A percentile compares a stretch with the other conserved stretches of the same genome.
These are phyloP conservation scores for Brachyptera risi DNA, from an alignment of 2,888 invertebrate genomes.

Conservation along the genomic window DNA sequence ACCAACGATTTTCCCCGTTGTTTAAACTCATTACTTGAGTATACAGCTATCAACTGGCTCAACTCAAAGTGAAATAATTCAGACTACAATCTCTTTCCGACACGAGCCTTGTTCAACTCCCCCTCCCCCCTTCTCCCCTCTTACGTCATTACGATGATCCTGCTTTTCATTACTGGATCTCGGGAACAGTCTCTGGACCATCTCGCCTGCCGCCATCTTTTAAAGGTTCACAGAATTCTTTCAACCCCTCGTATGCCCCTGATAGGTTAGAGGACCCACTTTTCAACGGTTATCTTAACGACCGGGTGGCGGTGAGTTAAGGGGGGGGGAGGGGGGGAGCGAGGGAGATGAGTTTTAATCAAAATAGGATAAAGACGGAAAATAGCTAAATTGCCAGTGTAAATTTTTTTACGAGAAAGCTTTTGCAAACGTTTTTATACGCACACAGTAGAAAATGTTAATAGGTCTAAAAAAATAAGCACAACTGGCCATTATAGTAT, in stretches of 20 bases:
- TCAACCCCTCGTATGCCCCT: not conserved
- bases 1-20: not conserved
- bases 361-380: slow-evolving; percentile 18
- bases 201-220: not conserved
- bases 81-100: slow-evolving; percentile 14
- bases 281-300: slow-evolving; percentile 13
- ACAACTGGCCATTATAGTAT: too few relatives aligned
- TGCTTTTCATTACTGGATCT: slow-evolving; percentile 9
- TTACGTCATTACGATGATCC: slow-evolving; percentile 6
- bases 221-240: not conserved
- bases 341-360: slow-evolving; percentile 11
- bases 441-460: not conserved
- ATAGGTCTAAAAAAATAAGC: too few relatives aligned
- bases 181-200: too few relatives aligned
- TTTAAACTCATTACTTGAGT: too few relatives aligned
- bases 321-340: not conserved
- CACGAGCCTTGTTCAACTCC: not conserved
- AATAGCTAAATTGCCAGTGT: slow-evolving; percentile 12
- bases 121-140: not conserved
- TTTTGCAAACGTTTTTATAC: slow-evolving; percentile 10
- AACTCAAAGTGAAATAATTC: not conserved
- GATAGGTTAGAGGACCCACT: not conserved
- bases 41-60: too few relatives aligned
- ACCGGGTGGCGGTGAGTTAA: not conserved
- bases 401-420: slow-evolving; percentile 13